A percentile compares a stretch with the other conserved stretches of the same genome.
phyloP scores from a whole-genome alignment of 2,888 invertebrate species.

The Amphiduros pacificus region DNA sequence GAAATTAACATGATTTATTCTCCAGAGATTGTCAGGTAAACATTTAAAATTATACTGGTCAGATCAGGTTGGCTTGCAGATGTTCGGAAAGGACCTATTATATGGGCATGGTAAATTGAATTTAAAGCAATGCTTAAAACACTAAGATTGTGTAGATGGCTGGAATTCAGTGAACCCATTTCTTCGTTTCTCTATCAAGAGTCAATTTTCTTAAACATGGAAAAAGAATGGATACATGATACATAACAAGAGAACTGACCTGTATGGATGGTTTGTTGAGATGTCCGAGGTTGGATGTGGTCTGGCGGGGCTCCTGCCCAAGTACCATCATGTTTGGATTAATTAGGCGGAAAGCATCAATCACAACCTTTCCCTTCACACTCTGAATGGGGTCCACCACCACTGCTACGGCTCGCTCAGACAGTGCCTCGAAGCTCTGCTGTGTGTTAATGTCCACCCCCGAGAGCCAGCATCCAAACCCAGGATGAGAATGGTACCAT shows the following conservation, averaged over 20 bases:
- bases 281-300: slow-evolving; percentile 97
- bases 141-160: too few relatives aligned
- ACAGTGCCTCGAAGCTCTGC: slow-evolving; percentile 97
- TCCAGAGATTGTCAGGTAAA: too few relatives aligned
- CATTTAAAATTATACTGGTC: too few relatives aligned
- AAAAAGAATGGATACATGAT: too few relatives aligned
- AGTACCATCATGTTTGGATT: slow-evolving; percentile 99
- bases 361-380: slow-evolving; percentile 96
- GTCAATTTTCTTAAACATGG: too few relatives aligned
- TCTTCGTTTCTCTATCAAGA: too few relatives aligned
- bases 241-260: slow-evolving; percentile 48
- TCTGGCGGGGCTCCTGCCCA: slow-evolving; percentile 97
- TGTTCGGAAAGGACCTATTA: too few relatives aligned
- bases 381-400: slow-evolving; percentile 99
- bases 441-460: slow-evolving; percentile 99
- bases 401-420: slow-evolving; percentile 97
- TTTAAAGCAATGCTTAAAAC: too few relatives aligned
- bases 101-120: too few relatives aligned
- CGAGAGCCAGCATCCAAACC: slow-evolving; percentile 99
- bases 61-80: too few relatives aligned
- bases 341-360: slow-evolving; percentile 98
- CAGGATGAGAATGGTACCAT: slow-evolving; percentile 98
- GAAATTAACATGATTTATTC: too few relatives aligned
- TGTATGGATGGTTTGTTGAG: slow-evolving; percentile 97
- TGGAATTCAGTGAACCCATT: too few relatives aligned